Percentiles rank a stretch among this genome's conserved stretches.
Evolutionary conservation across 2,113 vertebrate genomes (phyloP).

Genomic region (Dicrurus megarhynchus): DNA sequence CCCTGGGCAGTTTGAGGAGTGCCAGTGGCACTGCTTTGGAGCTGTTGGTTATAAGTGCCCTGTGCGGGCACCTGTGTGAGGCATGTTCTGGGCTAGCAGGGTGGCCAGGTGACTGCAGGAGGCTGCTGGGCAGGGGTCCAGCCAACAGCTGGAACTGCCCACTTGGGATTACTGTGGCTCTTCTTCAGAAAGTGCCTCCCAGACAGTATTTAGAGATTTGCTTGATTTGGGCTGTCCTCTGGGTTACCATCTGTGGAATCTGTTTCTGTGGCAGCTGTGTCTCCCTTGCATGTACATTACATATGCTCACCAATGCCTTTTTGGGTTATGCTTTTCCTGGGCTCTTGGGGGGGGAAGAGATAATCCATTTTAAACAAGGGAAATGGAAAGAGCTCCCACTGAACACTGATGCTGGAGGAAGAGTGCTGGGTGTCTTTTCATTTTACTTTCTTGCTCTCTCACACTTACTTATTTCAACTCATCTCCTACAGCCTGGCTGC

Average conservation of each 20-base stretch:
- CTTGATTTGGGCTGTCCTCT: conserved; percentile 52
- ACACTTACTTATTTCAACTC: conserved; percentile 18
- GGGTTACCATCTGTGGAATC: conserved; percentile 63
- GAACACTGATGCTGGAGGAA: background rate
- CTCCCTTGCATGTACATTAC: conserved; percentile 23
- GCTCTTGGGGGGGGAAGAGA: background rate
- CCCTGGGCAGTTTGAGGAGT: background rate
- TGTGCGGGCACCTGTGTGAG: background rate
- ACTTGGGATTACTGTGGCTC: background rate
- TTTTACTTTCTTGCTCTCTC: background rate
- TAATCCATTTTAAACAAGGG: background rate
- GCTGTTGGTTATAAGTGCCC: too few species aligned
- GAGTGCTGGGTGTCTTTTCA: background rate
- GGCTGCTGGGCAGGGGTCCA: background rate
- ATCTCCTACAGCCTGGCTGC: conserved; percentile 27
- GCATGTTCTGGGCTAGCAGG: background rate
- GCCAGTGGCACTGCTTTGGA: background rate
- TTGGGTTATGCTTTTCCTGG: background rate
- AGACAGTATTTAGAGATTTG: conserved; percentile 62
- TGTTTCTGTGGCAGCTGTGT: conserved; percentile 38
- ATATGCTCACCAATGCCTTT: conserved; percentile 46
- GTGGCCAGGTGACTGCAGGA: background rate
- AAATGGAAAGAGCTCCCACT: background rate
- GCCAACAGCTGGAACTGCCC: background rate
- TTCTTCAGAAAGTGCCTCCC: conserved; percentile 24